Percentiles rank a stretch among this genome's conserved stretches.
Conservation (phyloP, 1,140 invertebrate species). For the Samia ricini region DNA sequence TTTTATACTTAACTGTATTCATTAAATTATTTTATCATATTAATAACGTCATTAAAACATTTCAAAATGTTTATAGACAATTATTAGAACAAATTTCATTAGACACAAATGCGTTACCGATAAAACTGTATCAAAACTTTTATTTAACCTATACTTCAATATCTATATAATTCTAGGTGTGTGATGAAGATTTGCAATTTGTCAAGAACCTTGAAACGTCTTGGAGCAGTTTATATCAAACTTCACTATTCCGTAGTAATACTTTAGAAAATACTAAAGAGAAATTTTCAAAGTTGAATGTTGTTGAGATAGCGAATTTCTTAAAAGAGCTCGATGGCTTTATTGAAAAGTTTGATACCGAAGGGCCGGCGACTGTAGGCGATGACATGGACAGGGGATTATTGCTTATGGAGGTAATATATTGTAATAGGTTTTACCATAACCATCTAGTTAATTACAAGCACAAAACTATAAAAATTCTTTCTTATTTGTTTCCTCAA, state of each 20-base stretch:
- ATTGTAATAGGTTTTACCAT: neutral
- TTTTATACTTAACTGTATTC: too few species aligned
- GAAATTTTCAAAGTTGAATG: constrained; percentile 88
- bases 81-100: too few species aligned
- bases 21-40: too few species aligned
- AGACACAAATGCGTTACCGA: too few species aligned
- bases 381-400: constrained; percentile 86
- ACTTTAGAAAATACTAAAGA: constrained; percentile 85
- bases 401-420: constrained; percentile 80
- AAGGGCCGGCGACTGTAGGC: constrained; percentile 88
- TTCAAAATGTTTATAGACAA: too few species aligned
- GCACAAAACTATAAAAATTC: too few species aligned
- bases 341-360: constrained; percentile 83
- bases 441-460: too few species aligned
- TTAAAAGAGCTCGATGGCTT: constrained; percentile 82
- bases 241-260: constrained; percentile 81
- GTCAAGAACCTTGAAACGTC: constrained; percentile 81
- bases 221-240: constrained; percentile 84
- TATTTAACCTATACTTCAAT: neutral
- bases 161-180: constrained; percentile 35
- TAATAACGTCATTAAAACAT: too few species aligned
- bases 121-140: too few species aligned
- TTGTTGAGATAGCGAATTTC: constrained; percentile 86
- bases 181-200: constrained; percentile 77
- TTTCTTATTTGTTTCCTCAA: too few species aligned